Evolutionary conservation across 2,888 invertebrate genomes (phyloP), one percentile per base, ranked within the genome.

Genomic region (Augochlorella aurata): DNA sequence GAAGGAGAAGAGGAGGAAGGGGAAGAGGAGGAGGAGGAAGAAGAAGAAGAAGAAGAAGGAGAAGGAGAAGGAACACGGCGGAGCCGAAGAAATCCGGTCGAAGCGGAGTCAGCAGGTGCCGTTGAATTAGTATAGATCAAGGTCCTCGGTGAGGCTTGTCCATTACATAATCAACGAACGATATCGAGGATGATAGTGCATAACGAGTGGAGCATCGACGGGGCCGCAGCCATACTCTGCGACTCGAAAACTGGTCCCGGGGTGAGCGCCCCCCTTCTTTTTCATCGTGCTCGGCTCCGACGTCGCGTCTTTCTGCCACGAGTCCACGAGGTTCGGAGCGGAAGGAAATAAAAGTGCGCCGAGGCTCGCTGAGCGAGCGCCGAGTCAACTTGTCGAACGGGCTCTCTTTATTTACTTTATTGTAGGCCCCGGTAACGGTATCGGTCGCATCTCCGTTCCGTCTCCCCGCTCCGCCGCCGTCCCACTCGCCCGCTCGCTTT

Each of bases 371-470:
- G 38, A 38, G 38, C 38, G 38, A 38, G 85, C 86, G 85, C 83
- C 88, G 85, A 89, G 87, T 89, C 85, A 84, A 87, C 81, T 88
- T 82, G 87, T 87, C 85, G 88, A 80, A 84, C 89, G 87, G 90
- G 88, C 81, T 81, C 89, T 91, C 90, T 92, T 93, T 93, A 93
- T 93, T 93, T 93, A 93, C 91, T 93, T 93, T 93, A 93, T 93
- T 92, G 92, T 89, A 92, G 91, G 87, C 89, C 85, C 87, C 81
- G 86, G 83, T 93, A 93, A 93, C 93, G 93, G 93, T 92, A 92
- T 92, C 90, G 90, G 87, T 88, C 85, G 82, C 89, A 89, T 89
- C 89, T 87, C 85, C 84, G 81, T 81, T 82, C 77, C 61, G 71
- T 76, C 73, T 61, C 67, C 47, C 68, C 58, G 70, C 54, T 18